Evolutionary conservation across 2,888 invertebrate genomes (phyloP).

Genomic region (Orthosia gothica): DNA sequence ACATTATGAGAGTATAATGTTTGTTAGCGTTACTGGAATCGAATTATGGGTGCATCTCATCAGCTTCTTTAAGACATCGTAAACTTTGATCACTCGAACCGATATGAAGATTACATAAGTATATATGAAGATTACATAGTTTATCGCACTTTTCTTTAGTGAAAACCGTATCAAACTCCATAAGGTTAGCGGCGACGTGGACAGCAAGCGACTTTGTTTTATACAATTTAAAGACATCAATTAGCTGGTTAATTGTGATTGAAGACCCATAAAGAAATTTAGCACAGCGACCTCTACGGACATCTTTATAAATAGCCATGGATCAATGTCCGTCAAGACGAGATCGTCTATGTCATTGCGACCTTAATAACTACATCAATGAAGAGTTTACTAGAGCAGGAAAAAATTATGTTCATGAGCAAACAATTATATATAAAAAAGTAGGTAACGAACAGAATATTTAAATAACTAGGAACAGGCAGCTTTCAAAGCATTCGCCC

Average conservation of each 20-base stretch:
- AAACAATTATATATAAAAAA: background rate
- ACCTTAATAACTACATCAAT: conserved; percentile 36
- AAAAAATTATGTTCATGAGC: background rate
- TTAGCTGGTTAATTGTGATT: background rate
- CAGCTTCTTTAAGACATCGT: background rate
- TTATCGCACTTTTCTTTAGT: no score
- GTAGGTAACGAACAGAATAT: background rate
- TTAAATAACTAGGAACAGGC: background rate
- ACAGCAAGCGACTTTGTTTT: no score
- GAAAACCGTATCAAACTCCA: no score
- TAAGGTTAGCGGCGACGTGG: no score
- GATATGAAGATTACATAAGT: background rate
- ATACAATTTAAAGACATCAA: no score
- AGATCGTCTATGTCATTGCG: conserved; percentile 30
- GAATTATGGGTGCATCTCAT: background rate
- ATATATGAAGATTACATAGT: background rate
- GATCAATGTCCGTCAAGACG: conserved; percentile 57
- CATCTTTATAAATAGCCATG: conserved; percentile 45
- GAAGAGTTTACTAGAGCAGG: conserved; percentile 20
- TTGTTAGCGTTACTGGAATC: background rate
- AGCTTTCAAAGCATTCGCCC: background rate
- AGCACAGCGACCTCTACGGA: conserved; percentile 47
- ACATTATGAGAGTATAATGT: background rate
- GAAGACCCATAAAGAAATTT: conserved; percentile 16
- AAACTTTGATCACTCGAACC: background rate